phyloP scores from a whole-genome alignment of 2,113 vertebrate species.

The Percina caprodes region DNA sequence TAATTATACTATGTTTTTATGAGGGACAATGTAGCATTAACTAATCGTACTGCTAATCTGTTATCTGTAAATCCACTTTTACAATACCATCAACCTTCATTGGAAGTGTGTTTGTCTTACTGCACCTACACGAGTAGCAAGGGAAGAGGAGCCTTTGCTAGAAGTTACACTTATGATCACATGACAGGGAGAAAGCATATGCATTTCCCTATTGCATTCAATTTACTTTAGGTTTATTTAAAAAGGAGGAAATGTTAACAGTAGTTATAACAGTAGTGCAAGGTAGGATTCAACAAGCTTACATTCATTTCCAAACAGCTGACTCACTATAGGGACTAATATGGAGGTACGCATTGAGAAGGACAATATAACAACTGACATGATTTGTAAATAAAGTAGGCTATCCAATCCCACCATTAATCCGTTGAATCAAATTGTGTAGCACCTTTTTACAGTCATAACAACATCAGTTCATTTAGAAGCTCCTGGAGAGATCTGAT shows the following conservation, averaged over 20 bases:
- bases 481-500: conserved; percentile 3
- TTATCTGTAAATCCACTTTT: too few species aligned
- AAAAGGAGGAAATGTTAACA: conserved; percentile 3
- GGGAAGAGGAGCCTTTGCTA: too few species aligned
- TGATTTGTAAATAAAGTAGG: conserved; percentile 31
- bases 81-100: too few species aligned
- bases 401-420: not conserved
- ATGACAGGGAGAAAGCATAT: not conserved
- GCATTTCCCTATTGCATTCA: conserved; percentile 32
- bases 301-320: conserved; percentile 52
- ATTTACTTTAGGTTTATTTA: conserved; percentile 53
- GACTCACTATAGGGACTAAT: conserved; percentile 24
- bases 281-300: conserved; percentile 33
- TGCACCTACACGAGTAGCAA: too few species aligned
- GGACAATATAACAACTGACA: conserved; percentile 42
- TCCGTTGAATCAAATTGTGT: conserved; percentile 37
- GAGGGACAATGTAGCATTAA: not conserved
- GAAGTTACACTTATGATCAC: not conserved
- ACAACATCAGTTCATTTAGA: conserved; percentile 43
- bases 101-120: too few species aligned
- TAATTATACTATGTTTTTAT: not conserved
- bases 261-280: conserved; percentile 62
- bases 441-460: conserved; percentile 69
- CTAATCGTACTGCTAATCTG: not conserved
- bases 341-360: conserved; percentile 27